phyloP scores from a whole-genome alignment of 2,113 vertebrate genomes.

The Misgurnus anguillicaudatus region DNA sequence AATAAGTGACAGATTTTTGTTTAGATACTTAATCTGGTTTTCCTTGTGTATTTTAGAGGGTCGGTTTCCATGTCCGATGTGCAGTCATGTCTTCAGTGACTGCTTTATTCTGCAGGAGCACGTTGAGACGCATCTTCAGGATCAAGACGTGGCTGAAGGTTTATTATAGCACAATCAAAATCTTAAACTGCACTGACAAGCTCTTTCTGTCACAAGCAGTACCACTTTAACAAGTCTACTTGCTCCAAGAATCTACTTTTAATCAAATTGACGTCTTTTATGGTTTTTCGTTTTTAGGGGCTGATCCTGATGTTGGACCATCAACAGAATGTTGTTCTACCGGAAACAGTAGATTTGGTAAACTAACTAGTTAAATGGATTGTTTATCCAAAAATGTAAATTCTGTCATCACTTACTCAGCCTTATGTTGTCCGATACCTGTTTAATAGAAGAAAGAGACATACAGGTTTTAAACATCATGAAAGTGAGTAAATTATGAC shows the following conservation, averaged over 20 bases:
- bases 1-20: background rate
- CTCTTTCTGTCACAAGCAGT: background rate
- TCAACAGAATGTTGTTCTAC: background rate
- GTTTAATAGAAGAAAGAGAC: no score
- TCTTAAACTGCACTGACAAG: background rate
- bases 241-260: no score
- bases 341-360: background rate
- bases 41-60: constrained; percentile 61
- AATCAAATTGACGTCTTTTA: background rate
- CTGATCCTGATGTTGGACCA: background rate
- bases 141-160: constrained; percentile 57
- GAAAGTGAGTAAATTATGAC: no score
- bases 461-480: no score
- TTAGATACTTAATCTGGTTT: background rate
- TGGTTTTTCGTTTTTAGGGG: constrained; percentile 9
- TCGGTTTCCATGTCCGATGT: constrained; percentile 85
- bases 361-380: background rate
- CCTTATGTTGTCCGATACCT: no score
- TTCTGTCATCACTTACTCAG: no score
- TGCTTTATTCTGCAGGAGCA: constrained; percentile 69
- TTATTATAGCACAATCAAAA: background rate
- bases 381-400: no score
- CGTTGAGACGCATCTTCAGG: constrained; percentile 72
- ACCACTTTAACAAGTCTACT: background rate
- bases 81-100: constrained; percentile 75